phyloP scores from a whole-genome alignment of 2,888 invertebrate species.

The Lottia gigantea region DNA sequence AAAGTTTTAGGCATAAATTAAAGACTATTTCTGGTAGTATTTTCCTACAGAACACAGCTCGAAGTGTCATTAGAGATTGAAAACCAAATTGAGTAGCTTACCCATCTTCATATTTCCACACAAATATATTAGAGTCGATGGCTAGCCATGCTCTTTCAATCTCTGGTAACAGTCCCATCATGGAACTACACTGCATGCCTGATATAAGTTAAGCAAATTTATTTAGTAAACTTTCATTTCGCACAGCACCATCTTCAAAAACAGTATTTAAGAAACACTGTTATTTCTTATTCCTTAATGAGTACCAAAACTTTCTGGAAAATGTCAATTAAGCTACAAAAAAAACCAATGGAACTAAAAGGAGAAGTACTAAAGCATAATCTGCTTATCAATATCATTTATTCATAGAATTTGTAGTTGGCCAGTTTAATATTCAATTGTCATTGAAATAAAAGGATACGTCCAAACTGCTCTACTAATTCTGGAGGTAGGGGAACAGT shows the following conservation, averaged over 20 bases:
- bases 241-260: too few species aligned
- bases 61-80: background rate
- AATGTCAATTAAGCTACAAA: too few species aligned
- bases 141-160: slow-evolving; percentile 96
- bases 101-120: slow-evolving; percentile 97
- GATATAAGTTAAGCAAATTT: slow-evolving; percentile 30
- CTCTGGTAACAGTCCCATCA: slow-evolving; percentile 97
- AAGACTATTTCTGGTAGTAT: too few species aligned
- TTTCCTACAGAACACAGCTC: background rate
- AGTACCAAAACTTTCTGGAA: too few species aligned
- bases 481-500: slow-evolving; percentile 92
- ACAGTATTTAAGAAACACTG: too few species aligned
- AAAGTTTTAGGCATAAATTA: slow-evolving; percentile 26
- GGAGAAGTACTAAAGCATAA: too few species aligned
- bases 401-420: too few species aligned
- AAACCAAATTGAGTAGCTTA: slow-evolving; percentile 33
- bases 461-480: slow-evolving; percentile 93
- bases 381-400: too few species aligned
- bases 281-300: too few species aligned
- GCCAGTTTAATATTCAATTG: too few species aligned
- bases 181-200: slow-evolving; percentile 96
- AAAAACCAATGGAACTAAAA: too few species aligned
- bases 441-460: slow-evolving; percentile 72
- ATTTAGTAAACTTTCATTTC: too few species aligned
- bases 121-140: slow-evolving; percentile 96